Evolutionary conservation across 1,140 invertebrate genomes (phyloP).

Genomic region (Lithobius niger): DNA sequence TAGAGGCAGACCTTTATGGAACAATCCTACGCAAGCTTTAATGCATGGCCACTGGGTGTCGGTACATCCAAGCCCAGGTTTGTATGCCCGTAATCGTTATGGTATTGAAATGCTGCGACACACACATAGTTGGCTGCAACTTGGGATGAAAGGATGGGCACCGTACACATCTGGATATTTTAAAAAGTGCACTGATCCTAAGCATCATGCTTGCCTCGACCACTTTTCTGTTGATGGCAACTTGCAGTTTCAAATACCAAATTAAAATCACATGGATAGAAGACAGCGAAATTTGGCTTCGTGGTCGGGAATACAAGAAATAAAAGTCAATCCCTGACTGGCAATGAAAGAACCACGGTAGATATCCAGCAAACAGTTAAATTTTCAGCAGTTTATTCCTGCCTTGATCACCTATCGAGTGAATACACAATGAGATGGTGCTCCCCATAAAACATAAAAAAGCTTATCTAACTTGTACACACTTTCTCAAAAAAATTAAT

Average conservation of each 20-base stretch:
- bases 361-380: no score
- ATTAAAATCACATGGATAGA: no score
- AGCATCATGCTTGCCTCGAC: conserved; percentile 25
- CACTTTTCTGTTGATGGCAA: conserved; percentile 23
- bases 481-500: no score
- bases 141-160: conserved; percentile 1
- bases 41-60: conserved; percentile 20
- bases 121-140: conserved; percentile 4
- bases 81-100: conserved; percentile 25
- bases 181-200: conserved; percentile 16
- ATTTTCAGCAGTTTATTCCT: no score
- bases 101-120: conserved; percentile 23
- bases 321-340: no score
- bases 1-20: not conserved
- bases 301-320: no score
- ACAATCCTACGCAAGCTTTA: not conserved
- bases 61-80: conserved; percentile 24
- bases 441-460: no score
- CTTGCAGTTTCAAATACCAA: not conserved
- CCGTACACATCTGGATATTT: conserved; percentile 9
- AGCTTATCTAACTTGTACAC: no score
- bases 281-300: no score
- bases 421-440: no score
- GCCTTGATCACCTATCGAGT: no score
- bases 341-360: no score